These are phyloP conservation scores for Alectoris magna DNA, from an alignment of 2,797 vertebrate species.

Conservation along the genomic window DNA sequence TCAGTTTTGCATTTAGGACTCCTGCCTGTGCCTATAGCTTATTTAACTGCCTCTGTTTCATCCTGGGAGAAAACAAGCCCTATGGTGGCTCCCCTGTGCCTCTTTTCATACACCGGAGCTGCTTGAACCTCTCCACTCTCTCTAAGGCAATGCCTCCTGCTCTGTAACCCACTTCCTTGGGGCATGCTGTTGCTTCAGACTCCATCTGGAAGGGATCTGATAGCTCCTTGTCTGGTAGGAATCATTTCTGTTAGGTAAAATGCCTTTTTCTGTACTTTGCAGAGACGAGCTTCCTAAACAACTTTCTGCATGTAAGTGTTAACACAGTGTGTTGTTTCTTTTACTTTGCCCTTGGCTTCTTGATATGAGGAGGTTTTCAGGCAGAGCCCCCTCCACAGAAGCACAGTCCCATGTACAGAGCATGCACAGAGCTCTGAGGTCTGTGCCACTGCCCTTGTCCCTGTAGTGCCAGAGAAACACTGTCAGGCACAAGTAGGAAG, in stretches of 20 bases:
- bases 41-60: neutral
- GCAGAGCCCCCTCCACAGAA: neutral
- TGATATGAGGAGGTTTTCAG: rapidly evolving
- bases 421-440: neutral
- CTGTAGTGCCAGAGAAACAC: slow-evolving; percentile 10
- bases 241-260: slow-evolving; percentile 62
- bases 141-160: slow-evolving; percentile 35
- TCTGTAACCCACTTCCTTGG: neutral
- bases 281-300: slow-evolving; percentile 28
- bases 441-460: slow-evolving; percentile 3
- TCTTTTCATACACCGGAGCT: neutral
- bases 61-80: neutral
- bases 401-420: rapidly evolving
- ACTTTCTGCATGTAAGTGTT: neutral
- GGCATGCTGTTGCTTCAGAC: slow-evolving; percentile 35
- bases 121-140: slow-evolving; percentile 47
- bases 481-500: slow-evolving; percentile 20
- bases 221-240: slow-evolving; percentile 37
- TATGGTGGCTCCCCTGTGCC: neutral
- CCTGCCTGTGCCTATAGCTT: neutral
- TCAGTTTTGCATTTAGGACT: neutral
- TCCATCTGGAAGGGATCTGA: slow-evolving; percentile 45
- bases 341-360: neutral
- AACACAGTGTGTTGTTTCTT: neutral
- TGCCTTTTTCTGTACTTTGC: slow-evolving; percentile 8